A percentile compares a stretch with the other conserved stretches of the same genome.
Conservation (phyloP, 2,797 vertebrate species). For the Neoniphon sammara region DNA sequence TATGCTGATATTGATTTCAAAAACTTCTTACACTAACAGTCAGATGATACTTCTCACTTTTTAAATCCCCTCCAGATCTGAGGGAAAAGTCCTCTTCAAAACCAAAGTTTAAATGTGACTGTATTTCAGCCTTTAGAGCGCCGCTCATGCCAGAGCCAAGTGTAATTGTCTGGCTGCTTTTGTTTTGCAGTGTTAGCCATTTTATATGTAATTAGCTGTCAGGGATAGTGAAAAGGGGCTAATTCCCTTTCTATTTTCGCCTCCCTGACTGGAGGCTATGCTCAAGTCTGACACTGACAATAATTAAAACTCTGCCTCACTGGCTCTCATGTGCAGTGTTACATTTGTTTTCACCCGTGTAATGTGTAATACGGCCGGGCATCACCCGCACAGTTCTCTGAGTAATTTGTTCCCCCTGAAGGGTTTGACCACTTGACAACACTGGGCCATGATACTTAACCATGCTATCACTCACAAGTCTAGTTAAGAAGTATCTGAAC, state of each 20-base stretch:
- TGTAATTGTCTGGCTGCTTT: slow-evolving; percentile 72
- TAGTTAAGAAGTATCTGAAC: slow-evolving; percentile 68
- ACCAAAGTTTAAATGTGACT: slow-evolving; percentile 54
- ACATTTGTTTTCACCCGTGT: slow-evolving; percentile 74
- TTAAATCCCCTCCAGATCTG: slow-evolving; percentile 17
- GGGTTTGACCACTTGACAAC: slow-evolving; percentile 72
- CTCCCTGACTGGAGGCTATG: slow-evolving; percentile 64
- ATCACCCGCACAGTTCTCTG: slow-evolving; percentile 52
- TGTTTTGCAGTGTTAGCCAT: slow-evolving; percentile 76
- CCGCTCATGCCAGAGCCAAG: slow-evolving; percentile 52
- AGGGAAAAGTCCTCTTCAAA: slow-evolving; percentile 40
- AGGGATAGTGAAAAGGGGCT: slow-evolving; percentile 74
- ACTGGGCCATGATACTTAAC: slow-evolving; percentile 71
- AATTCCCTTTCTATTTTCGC: slow-evolving; percentile 77
- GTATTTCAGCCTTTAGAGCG: slow-evolving; percentile 52
- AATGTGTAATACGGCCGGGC: slow-evolving; percentile 65
- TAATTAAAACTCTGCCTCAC: slow-evolving; percentile 80
- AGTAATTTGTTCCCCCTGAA: slow-evolving; percentile 76
- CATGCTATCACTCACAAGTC: slow-evolving; percentile 66
- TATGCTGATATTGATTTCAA: slow-evolving; percentile 59
- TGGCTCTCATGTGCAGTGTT: slow-evolving; percentile 68
- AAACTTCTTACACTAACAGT: slow-evolving; percentile 45
- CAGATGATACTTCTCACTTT: slow-evolving; percentile 46
- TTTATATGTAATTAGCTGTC: slow-evolving; percentile 84
- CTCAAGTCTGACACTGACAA: slow-evolving; percentile 78